Conservation (phyloP, 2,113 vertebrate genomes). For the Megaleporinus macrocephalus region DNA sequence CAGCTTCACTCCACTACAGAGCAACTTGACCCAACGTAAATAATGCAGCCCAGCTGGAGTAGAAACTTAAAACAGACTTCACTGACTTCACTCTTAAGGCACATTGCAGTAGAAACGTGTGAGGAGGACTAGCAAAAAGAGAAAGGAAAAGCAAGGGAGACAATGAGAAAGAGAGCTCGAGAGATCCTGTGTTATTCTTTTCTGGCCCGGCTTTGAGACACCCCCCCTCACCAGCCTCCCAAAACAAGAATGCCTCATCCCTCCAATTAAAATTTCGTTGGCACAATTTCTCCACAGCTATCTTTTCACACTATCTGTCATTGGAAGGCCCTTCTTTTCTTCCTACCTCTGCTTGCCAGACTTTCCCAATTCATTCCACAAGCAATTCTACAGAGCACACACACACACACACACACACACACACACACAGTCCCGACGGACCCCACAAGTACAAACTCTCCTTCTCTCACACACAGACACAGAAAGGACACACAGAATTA, state of each 20-base stretch:
- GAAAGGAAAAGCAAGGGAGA: too few species aligned
- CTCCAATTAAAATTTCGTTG: conserved; percentile 59
- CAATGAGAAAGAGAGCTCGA: too few species aligned
- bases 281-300: conserved; percentile 47
- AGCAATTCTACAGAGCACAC: conserved; percentile 30
- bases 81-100: too few species aligned
- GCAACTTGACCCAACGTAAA: too few species aligned
- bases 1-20: too few species aligned
- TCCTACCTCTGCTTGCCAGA: conserved; percentile 45
- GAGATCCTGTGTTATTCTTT: conserved; percentile 34
- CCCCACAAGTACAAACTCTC: conserved; percentile 47
- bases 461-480: conserved; percentile 24
- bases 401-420: not conserved
- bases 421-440: conserved; percentile 45
- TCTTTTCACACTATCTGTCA: conserved; percentile 49
- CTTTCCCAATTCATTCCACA: conserved; percentile 49
- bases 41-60: too few species aligned
- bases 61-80: too few species aligned
- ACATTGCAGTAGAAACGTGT: too few species aligned
- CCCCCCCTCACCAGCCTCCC: conserved; percentile 26
- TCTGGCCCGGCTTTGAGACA: conserved; percentile 29
- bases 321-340: conserved; percentile 34
- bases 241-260: conserved; percentile 47
- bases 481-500: conserved; percentile 15
- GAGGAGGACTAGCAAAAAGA: too few species aligned